These are phyloP conservation scores for Neosilurus mollespiculum DNA, from an alignment of 2,797 vertebrate genomes.

Conservation along the genomic window DNA sequence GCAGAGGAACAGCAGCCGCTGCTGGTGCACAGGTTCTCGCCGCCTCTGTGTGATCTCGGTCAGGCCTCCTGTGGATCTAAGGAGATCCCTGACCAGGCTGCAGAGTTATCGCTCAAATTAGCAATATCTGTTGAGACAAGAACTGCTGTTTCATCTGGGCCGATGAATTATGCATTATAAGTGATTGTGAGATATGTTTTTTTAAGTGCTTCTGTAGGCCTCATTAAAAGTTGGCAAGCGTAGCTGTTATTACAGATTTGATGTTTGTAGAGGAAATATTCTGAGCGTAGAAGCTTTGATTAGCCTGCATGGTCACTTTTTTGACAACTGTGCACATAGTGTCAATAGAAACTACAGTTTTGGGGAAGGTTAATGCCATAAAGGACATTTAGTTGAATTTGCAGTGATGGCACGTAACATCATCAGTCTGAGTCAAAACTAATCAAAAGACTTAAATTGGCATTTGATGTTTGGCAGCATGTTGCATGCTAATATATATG, in stretches of 20 bases:
- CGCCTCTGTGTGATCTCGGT: slow-evolving; percentile 29
- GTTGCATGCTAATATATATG: slow-evolving; percentile 38
- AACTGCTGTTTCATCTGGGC: slow-evolving; percentile 53
- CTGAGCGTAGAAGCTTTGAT: neutral
- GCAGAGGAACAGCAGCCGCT: slow-evolving; percentile 29
- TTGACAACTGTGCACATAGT: slow-evolving; percentile 7
- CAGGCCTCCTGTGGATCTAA: slow-evolving; percentile 27
- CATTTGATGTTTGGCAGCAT: slow-evolving; percentile 51
- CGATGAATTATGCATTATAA: slow-evolving; percentile 64
- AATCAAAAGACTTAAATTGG: slow-evolving; percentile 56
- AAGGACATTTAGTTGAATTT: slow-evolving; percentile 44
- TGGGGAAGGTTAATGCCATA: slow-evolving; percentile 44
- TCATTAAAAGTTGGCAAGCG: slow-evolving; percentile 33
- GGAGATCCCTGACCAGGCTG: slow-evolving; percentile 27
- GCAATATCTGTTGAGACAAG: slow-evolving; percentile 25
- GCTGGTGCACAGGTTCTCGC: slow-evolving; percentile 20
- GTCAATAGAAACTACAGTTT: slow-evolving; percentile 19
- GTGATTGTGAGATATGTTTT: slow-evolving; percentile 64
- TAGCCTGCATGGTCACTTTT: slow-evolving; percentile 19
- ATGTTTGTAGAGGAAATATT: slow-evolving; percentile 29
- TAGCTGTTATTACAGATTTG: slow-evolving; percentile 39
- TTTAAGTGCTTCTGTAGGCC: slow-evolving; percentile 57
- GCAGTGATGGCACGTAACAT: slow-evolving; percentile 43
- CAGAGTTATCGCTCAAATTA: slow-evolving; percentile 27
- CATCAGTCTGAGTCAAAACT: slow-evolving; percentile 45